phyloP scores from a whole-genome alignment of 2,113 vertebrate genomes.

The Equus quagga region DNA sequence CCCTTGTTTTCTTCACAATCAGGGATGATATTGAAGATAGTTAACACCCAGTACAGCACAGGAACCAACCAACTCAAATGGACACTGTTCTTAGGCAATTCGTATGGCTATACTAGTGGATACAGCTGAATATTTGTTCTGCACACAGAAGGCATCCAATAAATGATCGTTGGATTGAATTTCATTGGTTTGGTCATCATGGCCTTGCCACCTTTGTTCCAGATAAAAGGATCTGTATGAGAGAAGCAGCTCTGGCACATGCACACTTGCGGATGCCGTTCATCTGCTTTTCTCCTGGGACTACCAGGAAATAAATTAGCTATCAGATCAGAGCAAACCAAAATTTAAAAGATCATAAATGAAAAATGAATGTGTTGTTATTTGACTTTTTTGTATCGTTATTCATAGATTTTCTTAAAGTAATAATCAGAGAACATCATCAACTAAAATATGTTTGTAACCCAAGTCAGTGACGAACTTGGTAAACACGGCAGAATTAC shows the following conservation, averaged over 20 bases:
- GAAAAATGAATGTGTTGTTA: slow-evolving; percentile 17
- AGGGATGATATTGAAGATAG: background rate
- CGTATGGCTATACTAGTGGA: background rate
- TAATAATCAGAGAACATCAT: slow-evolving; percentile 4
- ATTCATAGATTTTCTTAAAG: slow-evolving; percentile 46
- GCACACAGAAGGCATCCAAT: background rate
- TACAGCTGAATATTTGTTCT: background rate
- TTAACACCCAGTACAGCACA: background rate
- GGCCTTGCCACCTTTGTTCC: background rate
- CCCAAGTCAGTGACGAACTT: slow-evolving; percentile 56
- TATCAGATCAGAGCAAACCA: background rate
- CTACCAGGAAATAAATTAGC: background rate
- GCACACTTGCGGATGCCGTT: background rate
- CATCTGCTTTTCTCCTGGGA: slow-evolving; percentile 25
- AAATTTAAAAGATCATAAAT: slow-evolving; percentile 23
- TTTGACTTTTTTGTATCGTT: background rate
- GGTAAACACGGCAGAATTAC: slow-evolving; percentile 51
- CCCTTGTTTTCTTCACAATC: background rate
- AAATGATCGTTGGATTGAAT: background rate
- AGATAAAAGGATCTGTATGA: background rate
- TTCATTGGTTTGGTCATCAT: background rate
- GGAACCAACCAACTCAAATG: background rate
- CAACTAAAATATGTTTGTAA: slow-evolving; percentile 53
- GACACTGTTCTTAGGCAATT: background rate
- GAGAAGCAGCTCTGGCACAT: background rate